Evolutionary conservation across 2,113 vertebrate genomes (phyloP).

Genomic region (Scomber scombrus): DNA sequence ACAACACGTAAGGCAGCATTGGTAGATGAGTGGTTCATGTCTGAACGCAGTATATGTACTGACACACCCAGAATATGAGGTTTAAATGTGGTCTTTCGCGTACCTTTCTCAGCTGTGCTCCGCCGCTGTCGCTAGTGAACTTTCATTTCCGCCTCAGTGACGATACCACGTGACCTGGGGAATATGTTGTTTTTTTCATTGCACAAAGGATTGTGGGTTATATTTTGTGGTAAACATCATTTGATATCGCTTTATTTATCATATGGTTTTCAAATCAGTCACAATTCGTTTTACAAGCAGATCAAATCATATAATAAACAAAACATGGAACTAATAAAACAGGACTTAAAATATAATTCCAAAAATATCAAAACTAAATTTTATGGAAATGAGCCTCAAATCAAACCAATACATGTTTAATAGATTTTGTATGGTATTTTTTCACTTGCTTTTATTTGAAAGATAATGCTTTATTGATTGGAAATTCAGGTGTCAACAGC

Average conservation of each 20-base stretch:
- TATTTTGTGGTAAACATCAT: slow-evolving; percentile 12
- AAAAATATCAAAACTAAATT: too few relatives aligned
- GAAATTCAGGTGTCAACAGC: too few relatives aligned
- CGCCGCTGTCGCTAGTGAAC: slow-evolving; percentile 73
- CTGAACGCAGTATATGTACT: neutral
- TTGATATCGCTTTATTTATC: neutral
- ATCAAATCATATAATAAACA: neutral
- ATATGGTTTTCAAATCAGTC: neutral
- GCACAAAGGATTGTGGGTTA: slow-evolving; percentile 72
- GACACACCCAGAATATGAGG: slow-evolving; percentile 4
- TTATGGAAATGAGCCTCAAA: too few relatives aligned
- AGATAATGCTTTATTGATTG: too few relatives aligned
- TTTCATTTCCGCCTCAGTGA: slow-evolving; percentile 85
- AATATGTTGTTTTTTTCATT: neutral
- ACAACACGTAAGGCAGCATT: neutral
- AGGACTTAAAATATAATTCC: too few relatives aligned
- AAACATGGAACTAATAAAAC: too few relatives aligned
- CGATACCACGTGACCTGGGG: slow-evolving; percentile 74
- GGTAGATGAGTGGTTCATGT: neutral
- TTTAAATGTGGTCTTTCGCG: slow-evolving; percentile 19
- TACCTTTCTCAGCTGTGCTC: slow-evolving; percentile 81
- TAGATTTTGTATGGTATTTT: too few relatives aligned
- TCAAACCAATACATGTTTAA: too few relatives aligned
- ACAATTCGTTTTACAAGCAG: neutral
- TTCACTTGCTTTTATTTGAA: too few relatives aligned